Evolutionary conservation across 2,888 invertebrate species (phyloP).

Genomic region (Frankliniella intonsa): DNA sequence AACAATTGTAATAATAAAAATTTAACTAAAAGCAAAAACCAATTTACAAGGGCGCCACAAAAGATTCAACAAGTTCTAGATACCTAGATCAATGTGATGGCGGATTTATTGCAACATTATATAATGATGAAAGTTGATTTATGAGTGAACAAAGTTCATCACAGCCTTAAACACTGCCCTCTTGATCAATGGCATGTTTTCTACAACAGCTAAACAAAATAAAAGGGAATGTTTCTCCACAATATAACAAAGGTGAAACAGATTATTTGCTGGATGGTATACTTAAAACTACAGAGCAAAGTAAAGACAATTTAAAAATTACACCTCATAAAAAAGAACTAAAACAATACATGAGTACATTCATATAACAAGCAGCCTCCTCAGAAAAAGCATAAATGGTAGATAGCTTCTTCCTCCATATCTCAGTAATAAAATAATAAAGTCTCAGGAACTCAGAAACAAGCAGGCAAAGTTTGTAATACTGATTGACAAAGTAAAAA

Average conservation of each 20-base stretch:
- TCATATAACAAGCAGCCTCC: not conserved
- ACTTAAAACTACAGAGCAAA: not conserved
- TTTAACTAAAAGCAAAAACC: too few relatives aligned
- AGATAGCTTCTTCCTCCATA: not conserved
- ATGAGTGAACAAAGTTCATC: slow-evolving; percentile 17
- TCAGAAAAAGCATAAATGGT: not conserved
- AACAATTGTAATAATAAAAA: not conserved
- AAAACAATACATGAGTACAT: not conserved
- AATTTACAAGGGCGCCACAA: too few relatives aligned
- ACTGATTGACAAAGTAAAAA: not conserved
- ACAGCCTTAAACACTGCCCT: slow-evolving; percentile 12
- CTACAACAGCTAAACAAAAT: slow-evolving; percentile 3
- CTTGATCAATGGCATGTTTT: not conserved
- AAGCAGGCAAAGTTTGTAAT: not conserved
- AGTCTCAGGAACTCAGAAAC: not conserved
- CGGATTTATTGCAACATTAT: not conserved
- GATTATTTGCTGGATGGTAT: not conserved
- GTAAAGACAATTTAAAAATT: not conserved
- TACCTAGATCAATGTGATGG: not conserved
- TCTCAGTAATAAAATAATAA: not conserved
- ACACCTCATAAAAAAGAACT: not conserved
- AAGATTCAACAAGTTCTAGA: not conserved
- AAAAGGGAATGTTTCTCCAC: slow-evolving; percentile 1
- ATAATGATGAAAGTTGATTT: slow-evolving; percentile 13
- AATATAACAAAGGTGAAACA: not conserved